Base-by-base conservation (phyloP, 2,888 invertebrate genomes). In the Cylindroiulus punctatus region DNA sequence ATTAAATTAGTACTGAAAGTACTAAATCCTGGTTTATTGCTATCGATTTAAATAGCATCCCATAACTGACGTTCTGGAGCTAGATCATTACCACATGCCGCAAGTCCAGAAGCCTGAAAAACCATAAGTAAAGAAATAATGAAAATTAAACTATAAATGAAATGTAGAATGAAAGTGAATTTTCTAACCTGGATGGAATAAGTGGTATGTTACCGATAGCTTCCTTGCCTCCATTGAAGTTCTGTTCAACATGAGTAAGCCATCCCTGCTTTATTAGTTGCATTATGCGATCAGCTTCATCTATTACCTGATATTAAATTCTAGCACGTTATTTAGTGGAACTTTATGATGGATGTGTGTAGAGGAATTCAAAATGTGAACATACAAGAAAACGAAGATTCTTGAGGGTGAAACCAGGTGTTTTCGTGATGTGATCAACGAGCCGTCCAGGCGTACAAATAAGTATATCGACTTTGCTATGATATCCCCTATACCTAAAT, bases 251-350 rank as follows among this genome's bases (percentile, higher is more conserved):
- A 90, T 96, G 94, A 89, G 94, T 94, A 5, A 97, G 92, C 97
- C 97, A 98, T 90, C 97, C 96, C 90, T 96, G 95, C 90, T 97
- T 96, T 84, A 97, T 94, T 89, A 96, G 95, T 89, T 97, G 97
- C 92, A 98, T 95, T 89, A 98, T 95, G 88, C 97, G 93, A 92
- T 99, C 99, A 8, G 99, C 99, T 92, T 99, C 99, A 91, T 99
- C 99, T 87, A 99, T 96, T 0, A 99, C 91, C 90, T 92, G 86
- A 65, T 10, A 14, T 26, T 22, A 87, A 87, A 42, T 22, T 87
- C 22, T n/a, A 32, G 30, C 36, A 36, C 36, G 36, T 36, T 40
- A 22, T 19, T n/a, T 83, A 0, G 36, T 40, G 0, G 81, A 65
- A 12, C 81, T 30, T 30, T 36, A 32, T 0, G 7, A 30, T 4